phyloP scores from a whole-genome alignment of 2,797 vertebrate genomes.

The Cichlasoma orientale region DNA sequence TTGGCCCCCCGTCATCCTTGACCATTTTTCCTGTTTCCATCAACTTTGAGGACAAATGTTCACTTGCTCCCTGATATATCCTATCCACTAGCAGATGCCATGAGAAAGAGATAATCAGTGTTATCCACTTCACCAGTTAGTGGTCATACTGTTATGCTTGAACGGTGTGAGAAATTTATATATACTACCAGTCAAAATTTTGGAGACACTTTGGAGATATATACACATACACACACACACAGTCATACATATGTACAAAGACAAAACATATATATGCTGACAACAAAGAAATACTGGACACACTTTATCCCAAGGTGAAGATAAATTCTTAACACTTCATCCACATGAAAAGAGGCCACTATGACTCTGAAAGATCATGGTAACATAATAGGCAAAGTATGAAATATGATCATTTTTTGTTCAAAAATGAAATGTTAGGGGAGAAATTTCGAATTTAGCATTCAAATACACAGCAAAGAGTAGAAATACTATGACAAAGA shows the following conservation, averaged over 20 bases:
- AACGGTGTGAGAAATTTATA: no score
- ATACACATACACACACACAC: neutral
- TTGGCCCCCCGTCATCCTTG: no score
- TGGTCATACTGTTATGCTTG: no score
- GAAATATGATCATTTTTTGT: neutral
- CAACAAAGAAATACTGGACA: neutral
- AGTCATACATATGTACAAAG: neutral
- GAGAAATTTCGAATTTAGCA: neutral
- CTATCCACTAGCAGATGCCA: no score
- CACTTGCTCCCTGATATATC: no score
- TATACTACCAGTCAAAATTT: no score
- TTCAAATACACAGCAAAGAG: neutral
- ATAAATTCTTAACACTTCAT: constrained; percentile 9
- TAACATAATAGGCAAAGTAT: neutral
- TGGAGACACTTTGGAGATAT: no score
- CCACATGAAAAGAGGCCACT: constrained; percentile 2
- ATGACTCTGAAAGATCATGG: neutral
- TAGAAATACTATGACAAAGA: neutral
- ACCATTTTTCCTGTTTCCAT: no score
- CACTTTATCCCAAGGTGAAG: constrained; percentile 51
- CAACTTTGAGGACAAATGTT: no score
- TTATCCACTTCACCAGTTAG: no score
- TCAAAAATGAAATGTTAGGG: neutral
- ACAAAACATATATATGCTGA: neutral
- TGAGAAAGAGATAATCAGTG: no score